Conservation (phyloP, 64 coral and sea anemone genomes). For the Porites australiensis region DNA sequence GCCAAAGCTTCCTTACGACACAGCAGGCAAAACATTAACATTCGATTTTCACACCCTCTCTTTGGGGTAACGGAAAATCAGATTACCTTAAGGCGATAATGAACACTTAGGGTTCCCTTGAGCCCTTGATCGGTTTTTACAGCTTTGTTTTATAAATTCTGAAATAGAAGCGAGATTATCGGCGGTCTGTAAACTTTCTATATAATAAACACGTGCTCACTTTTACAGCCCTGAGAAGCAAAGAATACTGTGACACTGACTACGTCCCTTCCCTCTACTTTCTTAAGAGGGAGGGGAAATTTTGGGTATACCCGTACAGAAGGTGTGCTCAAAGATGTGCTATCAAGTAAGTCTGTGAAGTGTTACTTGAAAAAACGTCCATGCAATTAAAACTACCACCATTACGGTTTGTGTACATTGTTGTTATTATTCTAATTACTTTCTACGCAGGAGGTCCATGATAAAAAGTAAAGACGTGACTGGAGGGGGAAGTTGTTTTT, state of each 20-base stretch:
- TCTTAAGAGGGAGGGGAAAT: no score
- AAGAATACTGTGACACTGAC: no score
- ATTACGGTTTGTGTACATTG: neutral
- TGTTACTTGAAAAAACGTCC: neutral
- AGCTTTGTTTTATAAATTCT: neutral
- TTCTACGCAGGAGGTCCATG: slow-evolving; percentile 14
- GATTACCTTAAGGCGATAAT: slow-evolving; percentile 32
- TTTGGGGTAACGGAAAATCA: slow-evolving; percentile 10
- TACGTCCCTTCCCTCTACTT: no score
- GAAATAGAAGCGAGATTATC: no score
- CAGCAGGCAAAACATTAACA: neutral
- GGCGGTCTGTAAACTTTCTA: no score
- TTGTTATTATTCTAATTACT: slow-evolving; percentile 21
- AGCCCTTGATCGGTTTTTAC: slow-evolving; percentile 36
- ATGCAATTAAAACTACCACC: neutral
- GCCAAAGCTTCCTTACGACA: neutral
- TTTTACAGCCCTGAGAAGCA: no score
- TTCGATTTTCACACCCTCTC: slow-evolving; percentile 27
- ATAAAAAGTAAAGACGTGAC: slow-evolving; percentile 29
- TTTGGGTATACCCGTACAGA: no score
- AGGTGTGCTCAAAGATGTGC: no score
- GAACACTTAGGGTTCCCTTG: slow-evolving; percentile 17
- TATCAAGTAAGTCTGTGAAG: no score
- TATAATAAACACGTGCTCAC: no score
- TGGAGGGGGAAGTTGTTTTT: neutral